phyloP scores from a whole-genome alignment of 2,113 vertebrate species.

The Thalassarche chlororhynchos region DNA sequence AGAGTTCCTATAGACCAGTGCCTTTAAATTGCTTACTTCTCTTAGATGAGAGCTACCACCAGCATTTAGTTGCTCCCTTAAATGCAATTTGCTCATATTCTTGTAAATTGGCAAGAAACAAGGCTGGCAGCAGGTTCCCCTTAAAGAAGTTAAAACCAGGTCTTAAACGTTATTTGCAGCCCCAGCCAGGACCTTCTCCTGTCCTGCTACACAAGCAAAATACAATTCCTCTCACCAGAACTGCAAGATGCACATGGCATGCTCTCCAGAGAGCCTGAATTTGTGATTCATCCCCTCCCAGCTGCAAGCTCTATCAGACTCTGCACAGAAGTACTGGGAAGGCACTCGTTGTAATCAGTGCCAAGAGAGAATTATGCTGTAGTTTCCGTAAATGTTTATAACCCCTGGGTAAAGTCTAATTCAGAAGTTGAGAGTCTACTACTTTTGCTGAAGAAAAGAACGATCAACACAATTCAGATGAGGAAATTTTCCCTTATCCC shows the following conservation, averaged over 20 bases:
- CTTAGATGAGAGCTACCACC: background rate
- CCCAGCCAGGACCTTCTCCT: background rate
- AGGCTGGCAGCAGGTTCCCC: background rate
- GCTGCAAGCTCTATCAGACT: background rate
- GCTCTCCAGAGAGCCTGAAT: background rate
- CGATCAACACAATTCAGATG: background rate
- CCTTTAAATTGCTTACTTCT: background rate
- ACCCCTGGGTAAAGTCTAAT: background rate
- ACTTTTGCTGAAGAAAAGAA: background rate
- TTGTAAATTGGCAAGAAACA: background rate
- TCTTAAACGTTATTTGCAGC: background rate
- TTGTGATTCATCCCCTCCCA: background rate
- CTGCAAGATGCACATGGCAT: background rate
- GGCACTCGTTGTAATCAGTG: background rate
- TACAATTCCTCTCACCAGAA: background rate
- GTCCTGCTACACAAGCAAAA: background rate
- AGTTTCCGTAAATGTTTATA: background rate
- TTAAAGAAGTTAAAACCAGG: background rate
- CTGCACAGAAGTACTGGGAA: background rate
- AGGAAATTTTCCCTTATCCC: background rate
- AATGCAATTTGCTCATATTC: background rate
- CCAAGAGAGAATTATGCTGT: background rate
- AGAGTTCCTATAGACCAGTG: fast-evolving
- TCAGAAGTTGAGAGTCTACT: background rate
- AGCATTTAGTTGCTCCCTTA: background rate